Conservation (phyloP, 2,888 invertebrate species). For the Pachliopta kotzebuea region DNA sequence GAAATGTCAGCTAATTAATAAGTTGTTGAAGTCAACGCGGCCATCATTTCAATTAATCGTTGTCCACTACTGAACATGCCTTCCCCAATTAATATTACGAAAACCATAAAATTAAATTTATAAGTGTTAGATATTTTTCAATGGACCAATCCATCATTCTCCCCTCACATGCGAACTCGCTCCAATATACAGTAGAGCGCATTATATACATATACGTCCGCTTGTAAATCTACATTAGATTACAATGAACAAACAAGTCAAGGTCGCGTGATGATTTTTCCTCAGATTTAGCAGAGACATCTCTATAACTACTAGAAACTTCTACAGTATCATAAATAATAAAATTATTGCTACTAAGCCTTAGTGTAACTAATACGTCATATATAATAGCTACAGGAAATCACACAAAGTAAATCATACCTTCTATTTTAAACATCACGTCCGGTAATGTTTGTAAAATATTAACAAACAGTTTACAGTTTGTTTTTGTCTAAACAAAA, state of each 20-base stretch:
- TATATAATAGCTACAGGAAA: no score
- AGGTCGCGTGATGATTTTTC: neutral
- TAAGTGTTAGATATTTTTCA: neutral
- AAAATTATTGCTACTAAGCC: neutral
- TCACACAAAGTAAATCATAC: neutral
- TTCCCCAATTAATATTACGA: no score
- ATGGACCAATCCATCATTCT: constrained; percentile 13
- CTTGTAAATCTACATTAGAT: constrained; percentile 5
- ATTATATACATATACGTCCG: neutral
- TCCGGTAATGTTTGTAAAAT: no score
- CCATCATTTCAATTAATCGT: no score
- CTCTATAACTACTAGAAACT: neutral
- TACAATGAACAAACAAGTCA: neutral
- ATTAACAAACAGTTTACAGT: no score
- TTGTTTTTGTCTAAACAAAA: no score
- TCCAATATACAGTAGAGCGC: neutral
- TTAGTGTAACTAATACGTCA: no score
- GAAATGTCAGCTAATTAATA: no score
- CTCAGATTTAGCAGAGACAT: neutral
- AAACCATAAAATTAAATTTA: no score
- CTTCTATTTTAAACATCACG: no score
- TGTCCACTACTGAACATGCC: no score
- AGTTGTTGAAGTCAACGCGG: no score
- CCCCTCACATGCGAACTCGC: constrained; percentile 5
- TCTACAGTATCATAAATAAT: neutral